These are phyloP conservation scores for Nomada lathburiana DNA, from an alignment of 2,888 invertebrate genomes.

Conservation along the genomic window DNA sequence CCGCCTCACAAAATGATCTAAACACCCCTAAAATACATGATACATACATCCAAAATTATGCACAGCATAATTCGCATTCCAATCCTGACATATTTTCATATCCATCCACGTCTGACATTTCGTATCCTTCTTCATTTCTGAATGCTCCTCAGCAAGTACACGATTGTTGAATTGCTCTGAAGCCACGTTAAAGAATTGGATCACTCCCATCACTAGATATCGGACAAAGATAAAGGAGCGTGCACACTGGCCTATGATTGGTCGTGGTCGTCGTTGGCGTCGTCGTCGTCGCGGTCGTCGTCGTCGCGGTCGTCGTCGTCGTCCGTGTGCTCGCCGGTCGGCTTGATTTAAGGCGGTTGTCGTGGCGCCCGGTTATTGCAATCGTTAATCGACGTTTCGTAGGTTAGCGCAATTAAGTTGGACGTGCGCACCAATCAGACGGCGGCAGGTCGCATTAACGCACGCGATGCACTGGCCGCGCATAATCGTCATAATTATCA, in stretches of 20 bases:
- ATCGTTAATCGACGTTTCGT: slow-evolving; percentile 78
- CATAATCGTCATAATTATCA: slow-evolving; percentile 79
- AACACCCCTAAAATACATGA: too few relatives aligned
- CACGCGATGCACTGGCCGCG: slow-evolving; percentile 68
- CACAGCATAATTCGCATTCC: too few relatives aligned
- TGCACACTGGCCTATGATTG: slow-evolving; percentile 61
- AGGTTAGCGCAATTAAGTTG: slow-evolving; percentile 76
- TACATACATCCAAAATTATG: too few relatives aligned
- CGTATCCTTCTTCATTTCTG: too few relatives aligned
- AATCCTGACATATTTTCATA: too few relatives aligned
- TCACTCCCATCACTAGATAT: too few relatives aligned
- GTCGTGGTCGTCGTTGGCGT: slow-evolving; percentile 29
- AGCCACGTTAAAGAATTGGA: too few relatives aligned
- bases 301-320: slow-evolving; percentile 32
- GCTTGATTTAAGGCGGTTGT: slow-evolving; percentile 75
- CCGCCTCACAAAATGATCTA: too few relatives aligned
- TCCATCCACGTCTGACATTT: too few relatives aligned
- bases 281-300: slow-evolving; percentile 60
- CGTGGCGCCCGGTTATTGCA: slow-evolving; percentile 74
- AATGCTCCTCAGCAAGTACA: too few relatives aligned
- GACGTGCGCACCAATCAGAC: slow-evolving; percentile 67
- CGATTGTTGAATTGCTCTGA: too few relatives aligned
- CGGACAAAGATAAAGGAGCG: slow-evolving; percentile 57
- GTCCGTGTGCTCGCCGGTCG: slow-evolving; percentile 30
- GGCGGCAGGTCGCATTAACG: slow-evolving; percentile 71